Percentiles rank a stretch among this genome's conserved stretches.
phyloP scores from a whole-genome alignment of 2,113 vertebrate species.

The Cariama cristata region DNA sequence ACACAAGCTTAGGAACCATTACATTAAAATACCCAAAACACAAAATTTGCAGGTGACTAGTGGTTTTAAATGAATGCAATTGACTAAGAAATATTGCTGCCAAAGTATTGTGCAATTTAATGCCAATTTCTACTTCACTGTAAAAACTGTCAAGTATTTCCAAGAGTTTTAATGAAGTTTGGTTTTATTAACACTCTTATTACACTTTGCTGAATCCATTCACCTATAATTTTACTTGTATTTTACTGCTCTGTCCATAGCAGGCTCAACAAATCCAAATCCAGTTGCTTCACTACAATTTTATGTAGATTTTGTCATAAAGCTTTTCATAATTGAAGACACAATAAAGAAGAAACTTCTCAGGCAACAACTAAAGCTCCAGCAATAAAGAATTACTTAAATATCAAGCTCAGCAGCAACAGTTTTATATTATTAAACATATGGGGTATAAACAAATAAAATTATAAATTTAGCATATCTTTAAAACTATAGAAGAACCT shows the following conservation, averaged over 20 bases:
- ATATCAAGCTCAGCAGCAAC: neutral
- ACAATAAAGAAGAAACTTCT: neutral
- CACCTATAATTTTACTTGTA: neutral
- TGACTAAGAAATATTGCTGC: neutral
- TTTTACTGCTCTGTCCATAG: neutral
- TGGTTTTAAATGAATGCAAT: neutral
- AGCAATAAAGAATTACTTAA: neutral
- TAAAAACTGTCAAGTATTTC: neutral
- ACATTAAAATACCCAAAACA: neutral
- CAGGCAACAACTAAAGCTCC: neutral
- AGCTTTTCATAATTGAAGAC: neutral
- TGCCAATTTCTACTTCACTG: neutral
- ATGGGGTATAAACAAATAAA: neutral
- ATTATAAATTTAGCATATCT: neutral
- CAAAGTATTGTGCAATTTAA: neutral
- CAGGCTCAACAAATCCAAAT: neutral
- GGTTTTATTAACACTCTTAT: neutral
- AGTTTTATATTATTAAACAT: neutral
- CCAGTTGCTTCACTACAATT: neutral
- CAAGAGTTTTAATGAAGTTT: neutral
- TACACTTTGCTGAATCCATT: neutral
- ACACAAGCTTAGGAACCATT: neutral
- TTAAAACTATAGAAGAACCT: neutral
- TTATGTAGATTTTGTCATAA: neutral
- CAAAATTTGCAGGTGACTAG: neutral